Evolutionary conservation across 2,797 vertebrate genomes (phyloP), one percentile per base, ranked within the genome.

Genomic region (Sparidentex hasta): DNA sequence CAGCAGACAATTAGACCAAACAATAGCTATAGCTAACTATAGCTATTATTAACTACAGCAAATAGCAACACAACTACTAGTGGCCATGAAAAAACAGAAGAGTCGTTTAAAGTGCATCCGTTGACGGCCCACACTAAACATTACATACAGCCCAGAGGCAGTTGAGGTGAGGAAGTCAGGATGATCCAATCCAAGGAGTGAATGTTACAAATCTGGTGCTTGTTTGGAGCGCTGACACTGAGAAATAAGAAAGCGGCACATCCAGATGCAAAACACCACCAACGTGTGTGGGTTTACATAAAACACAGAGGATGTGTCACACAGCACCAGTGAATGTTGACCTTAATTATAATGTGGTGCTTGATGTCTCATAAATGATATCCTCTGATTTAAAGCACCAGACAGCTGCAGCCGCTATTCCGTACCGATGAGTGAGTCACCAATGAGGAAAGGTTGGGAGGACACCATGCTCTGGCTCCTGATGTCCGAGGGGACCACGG

Each of bases 381-480:
- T 71, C 38, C 25, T 50, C 2, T 0, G 5, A 25, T 74, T 71
- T 68, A 65, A 3, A 74, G 41, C 13, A 61, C 23, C 9, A 27
- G 12, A 44, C 17, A 3, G 23, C 2, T 57, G 29, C 44, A 74
- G 25, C 5, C 47, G 54, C 76, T 23, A 51, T 54, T 68, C 47
- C 90, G 29, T 93, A 99, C 98, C 98, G 7, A 97, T 38, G 16
- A 99, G 90, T 2, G 88, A 90, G 80, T 97, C 97, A 0, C 96
- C 98, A 4, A 99, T 96, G 78, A 95, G 93, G 78, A 98, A 90
- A 4, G 98, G 97, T 92, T 98, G 97, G 0, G 97, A 97, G 64
- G 97, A 97, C 83, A 98, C 95, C 7, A 95, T 74, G 2, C 81
- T 97, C 91, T 96, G 94, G 71, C 96, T 95, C 38, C 95, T 94